Percentiles rank a stretch among this genome's conserved stretches.
Evolutionary conservation across 1,140 invertebrate genomes (phyloP).

Genomic region (Lucilia cuprina): DNA sequence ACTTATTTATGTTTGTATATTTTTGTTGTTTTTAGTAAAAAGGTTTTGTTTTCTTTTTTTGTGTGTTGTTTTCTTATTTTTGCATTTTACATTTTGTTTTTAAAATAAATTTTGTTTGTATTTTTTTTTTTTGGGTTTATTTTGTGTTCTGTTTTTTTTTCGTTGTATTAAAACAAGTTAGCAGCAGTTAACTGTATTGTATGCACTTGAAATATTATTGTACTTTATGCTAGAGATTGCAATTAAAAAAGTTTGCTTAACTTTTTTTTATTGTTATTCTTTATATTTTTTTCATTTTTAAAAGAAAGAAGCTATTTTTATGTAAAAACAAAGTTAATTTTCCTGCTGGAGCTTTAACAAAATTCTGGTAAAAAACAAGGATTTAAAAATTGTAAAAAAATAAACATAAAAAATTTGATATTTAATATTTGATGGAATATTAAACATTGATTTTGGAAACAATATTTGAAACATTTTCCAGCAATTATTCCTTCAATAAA

Average conservation of each 20-base stretch:
- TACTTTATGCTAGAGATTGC: not conserved
- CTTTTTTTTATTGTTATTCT: not conserved
- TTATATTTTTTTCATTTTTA: not conserved
- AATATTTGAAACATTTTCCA: too few species aligned
- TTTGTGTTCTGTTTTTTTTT: not conserved
- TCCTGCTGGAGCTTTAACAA: not conserved
- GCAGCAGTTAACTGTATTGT: constrained; percentile 14
- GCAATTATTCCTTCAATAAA: too few species aligned
- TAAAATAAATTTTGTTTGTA: not conserved
- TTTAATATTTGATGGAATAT: too few species aligned
- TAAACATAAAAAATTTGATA: too few species aligned
- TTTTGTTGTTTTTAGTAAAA: not conserved
- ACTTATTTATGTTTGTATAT: not conserved
- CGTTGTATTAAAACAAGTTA: not conserved
- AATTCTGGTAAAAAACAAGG: not conserved
- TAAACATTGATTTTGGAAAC: too few species aligned
- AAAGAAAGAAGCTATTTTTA: not conserved
- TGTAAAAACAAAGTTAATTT: not conserved
- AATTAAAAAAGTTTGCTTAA: not conserved
- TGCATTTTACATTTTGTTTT: not conserved
- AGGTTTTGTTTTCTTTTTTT: not conserved
- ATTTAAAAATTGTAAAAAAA: not conserved
- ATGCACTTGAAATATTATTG: constrained; percentile 9
- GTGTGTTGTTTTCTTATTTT: not conserved
- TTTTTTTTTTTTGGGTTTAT: not conserved